A percentile compares a stretch with the other conserved stretches of the same genome.
Conservation (phyloP, 2,113 vertebrate species). For the Acanthisitta chloris region DNA sequence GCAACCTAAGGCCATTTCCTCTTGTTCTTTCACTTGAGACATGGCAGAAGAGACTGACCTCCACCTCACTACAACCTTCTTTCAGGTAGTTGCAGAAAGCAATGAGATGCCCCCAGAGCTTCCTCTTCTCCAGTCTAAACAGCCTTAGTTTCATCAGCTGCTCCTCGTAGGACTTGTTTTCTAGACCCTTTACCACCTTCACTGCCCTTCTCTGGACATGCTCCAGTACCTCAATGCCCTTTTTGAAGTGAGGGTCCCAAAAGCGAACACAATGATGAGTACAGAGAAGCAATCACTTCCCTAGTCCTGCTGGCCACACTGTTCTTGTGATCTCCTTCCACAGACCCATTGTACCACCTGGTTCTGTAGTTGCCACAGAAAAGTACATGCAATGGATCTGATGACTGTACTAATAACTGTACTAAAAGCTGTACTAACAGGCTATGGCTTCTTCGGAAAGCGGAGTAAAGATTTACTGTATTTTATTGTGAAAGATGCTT, state of each 20-base stretch:
- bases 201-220: neutral
- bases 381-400: neutral
- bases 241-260: neutral
- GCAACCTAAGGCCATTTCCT: neutral
- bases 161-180: neutral
- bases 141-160: neutral
- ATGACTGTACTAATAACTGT: neutral
- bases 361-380: neutral
- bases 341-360: neutral
- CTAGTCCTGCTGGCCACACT: neutral
- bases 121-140: neutral
- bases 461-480: neutral
- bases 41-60: accelerated
- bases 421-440: neutral
- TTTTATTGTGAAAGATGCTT: neutral
- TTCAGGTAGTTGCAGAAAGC: neutral
- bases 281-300: neutral
- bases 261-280: neutral
- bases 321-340: neutral
- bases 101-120: neutral
- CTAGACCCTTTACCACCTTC: neutral
- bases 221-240: neutral
- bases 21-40: neutral
- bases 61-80: neutral
- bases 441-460: neutral